A percentile compares a stretch with the other conserved stretches of the same genome.
phyloP scores from a whole-genome alignment of 2,113 vertebrate genomes.

The Podarcis muralis region DNA sequence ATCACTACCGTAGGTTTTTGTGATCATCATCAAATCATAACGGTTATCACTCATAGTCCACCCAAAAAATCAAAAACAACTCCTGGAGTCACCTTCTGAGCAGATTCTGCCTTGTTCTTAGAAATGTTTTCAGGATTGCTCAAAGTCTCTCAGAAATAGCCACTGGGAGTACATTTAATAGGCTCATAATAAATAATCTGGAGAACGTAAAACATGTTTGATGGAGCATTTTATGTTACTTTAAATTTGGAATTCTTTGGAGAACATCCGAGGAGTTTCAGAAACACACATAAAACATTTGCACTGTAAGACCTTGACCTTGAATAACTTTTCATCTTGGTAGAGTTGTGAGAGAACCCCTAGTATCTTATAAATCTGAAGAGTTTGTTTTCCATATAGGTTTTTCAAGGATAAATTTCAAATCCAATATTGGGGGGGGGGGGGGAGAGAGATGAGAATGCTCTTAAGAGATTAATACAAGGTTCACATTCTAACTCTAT shows the following conservation, averaged over 20 bases:
- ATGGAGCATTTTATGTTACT: conserved; percentile 65
- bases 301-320: conserved; percentile 49
- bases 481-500: conserved; percentile 28
- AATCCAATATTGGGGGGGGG: conserved; percentile 17
- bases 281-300: conserved; percentile 31
- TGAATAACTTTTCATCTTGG: conserved; percentile 38
- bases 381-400: neutral
- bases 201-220: conserved; percentile 63
- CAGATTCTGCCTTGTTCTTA: conserved; percentile 39
- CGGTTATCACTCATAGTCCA: conserved; percentile 30
- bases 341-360: conserved; percentile 25
- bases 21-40: neutral
- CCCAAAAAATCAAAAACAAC: conserved; percentile 1
- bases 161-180: conserved; percentile 46
- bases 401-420: conserved; percentile 24
- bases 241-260: conserved; percentile 62
- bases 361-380: conserved; percentile 14
- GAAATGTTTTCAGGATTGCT: conserved; percentile 47
- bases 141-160: conserved; percentile 43
- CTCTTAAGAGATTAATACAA: neutral
- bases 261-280: conserved; percentile 49
- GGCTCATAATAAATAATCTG: neutral
- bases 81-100: neutral
- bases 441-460: conserved; percentile 33
- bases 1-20: conserved; percentile 17